Conservation (phyloP, 2,888 invertebrate genomes). For the Aspidiotus destructor region DNA sequence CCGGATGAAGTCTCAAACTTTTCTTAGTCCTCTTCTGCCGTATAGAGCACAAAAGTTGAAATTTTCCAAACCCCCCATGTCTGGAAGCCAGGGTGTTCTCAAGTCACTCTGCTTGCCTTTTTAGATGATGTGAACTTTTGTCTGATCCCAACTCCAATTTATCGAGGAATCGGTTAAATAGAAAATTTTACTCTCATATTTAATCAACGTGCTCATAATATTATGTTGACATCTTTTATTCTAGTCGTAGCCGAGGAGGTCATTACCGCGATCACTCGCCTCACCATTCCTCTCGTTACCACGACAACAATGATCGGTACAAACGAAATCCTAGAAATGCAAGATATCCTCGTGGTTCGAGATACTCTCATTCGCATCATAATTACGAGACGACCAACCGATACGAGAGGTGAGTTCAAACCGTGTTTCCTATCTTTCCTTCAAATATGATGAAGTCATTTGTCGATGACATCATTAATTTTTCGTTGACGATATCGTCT, state of each 20-base stretch:
- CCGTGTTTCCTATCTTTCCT: background rate
- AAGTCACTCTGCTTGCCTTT: too few relatives aligned
- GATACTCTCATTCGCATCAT: slow-evolving; percentile 13
- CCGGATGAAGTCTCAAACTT: too few relatives aligned
- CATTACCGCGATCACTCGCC: slow-evolving; percentile 17
- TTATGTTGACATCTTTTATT: background rate
- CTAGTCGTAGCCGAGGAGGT: background rate
- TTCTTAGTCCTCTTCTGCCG: too few relatives aligned
- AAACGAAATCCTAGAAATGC: slow-evolving; percentile 14
- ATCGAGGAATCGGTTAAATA: too few relatives aligned
- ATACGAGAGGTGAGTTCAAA: slow-evolving; percentile 16
- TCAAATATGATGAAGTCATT: background rate
- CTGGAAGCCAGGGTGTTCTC: too few relatives aligned
- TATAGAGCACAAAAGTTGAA: too few relatives aligned
- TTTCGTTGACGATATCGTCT: background rate
- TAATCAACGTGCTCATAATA: too few relatives aligned
- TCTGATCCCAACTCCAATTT: too few relatives aligned
- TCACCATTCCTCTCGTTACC: background rate
- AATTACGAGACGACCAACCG: slow-evolving; percentile 15
- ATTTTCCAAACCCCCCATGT: too few relatives aligned
- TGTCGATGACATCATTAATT: background rate
- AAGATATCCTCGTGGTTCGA: slow-evolving; percentile 9
- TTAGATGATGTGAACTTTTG: too few relatives aligned
- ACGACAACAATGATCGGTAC: slow-evolving; percentile 14
- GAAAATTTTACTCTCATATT: too few relatives aligned